Evolutionary conservation across 2,113 vertebrate genomes (phyloP), one percentile per base, ranked within the genome.

Genomic region (Zosterops borbonicus): DNA sequence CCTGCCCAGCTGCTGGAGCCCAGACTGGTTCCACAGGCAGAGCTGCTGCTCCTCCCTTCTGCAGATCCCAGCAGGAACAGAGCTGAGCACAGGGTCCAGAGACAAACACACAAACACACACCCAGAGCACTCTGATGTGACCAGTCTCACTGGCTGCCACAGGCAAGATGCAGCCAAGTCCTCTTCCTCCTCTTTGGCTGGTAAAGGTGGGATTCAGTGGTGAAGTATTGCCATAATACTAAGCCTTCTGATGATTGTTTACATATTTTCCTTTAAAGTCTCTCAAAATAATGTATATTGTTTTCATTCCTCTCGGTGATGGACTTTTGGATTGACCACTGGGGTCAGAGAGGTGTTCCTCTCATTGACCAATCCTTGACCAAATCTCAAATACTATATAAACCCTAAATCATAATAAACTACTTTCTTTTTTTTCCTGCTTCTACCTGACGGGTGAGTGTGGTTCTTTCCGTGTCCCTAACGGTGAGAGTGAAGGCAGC

Each of bases 31-130:
- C 9, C 41, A 46, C 33, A 75, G 46, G 11, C 55, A 2, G 2
- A 18, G 9, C 31, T 63, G 21, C 39, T 58, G 12, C 37, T 93
- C 52, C 52, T 75, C 7, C 4, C 1, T 0, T 47, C 7, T 50
- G 12, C 7, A 60, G 46, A 4, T 55, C 28, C 63, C 55, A 9
- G 22, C 17, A 42, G 29, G 3, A 22, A 8, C 0, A 0, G 59
- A 71, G 25, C 7, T 15, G 35, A 52, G 11, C 55, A 9, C 0
- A 1, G 28, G 13, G 25, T 29, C 5, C 21, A 20, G 56, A 50
- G 16, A 11, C 29, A 63, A 24, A 63, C 29, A 41, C 41, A 55
- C 3, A 53, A 23, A 9, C 13, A n/a, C 8, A 21, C 7, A 18
- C 9, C 9, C 16, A 50, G 47, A 52, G 24, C 55, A 17, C 1